Evolutionary conservation across 1,140 invertebrate species (phyloP).

Genomic region (Anastatus disparis): DNA sequence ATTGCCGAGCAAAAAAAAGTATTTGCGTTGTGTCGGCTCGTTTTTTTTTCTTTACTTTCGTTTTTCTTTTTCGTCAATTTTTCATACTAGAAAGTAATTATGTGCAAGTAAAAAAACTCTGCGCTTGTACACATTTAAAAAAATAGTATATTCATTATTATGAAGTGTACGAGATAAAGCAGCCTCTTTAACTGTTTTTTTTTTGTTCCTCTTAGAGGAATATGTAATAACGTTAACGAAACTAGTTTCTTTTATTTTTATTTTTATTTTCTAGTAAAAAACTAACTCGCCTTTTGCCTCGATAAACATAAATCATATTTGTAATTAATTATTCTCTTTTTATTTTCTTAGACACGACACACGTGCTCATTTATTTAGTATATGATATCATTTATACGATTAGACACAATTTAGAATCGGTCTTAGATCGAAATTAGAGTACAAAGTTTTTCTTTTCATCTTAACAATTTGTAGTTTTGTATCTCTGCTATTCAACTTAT

Average conservation of each 20-base stretch:
- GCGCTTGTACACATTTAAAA: background rate
- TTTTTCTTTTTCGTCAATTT: too few relatives aligned
- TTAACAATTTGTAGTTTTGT: conserved; percentile 27
- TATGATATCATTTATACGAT: conserved; percentile 3
- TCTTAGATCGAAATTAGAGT: conserved; percentile 49
- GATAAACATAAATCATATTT: conserved; percentile 38
- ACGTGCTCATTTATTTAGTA: conserved; percentile 17
- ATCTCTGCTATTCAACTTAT: conserved; percentile 20
- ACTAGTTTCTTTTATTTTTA: too few relatives aligned
- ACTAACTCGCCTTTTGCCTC: conserved; percentile 66
- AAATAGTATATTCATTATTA: background rate
- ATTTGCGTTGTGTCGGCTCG: conserved; percentile 18
- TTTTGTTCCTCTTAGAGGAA: conserved; percentile 21
- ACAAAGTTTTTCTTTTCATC: conserved; percentile 24
- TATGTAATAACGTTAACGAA: conserved; percentile 45
- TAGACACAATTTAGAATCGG: conserved; percentile 46
- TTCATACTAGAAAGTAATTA: conserved; percentile 48
- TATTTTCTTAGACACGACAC: conserved; percentile 17
- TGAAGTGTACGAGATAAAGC: background rate
- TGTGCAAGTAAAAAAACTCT: conserved; percentile 59
- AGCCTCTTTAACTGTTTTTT: conserved; percentile 14
- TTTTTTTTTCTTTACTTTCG: conserved; percentile 2
- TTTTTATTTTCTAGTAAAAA: too few relatives aligned
- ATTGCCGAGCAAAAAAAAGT: conserved; percentile 15
- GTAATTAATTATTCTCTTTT: conserved; percentile 42